Percentiles rank a stretch among this genome's conserved stretches.
phyloP scores from a whole-genome alignment of 1,140 invertebrate species.

The Oppia nitens region DNA sequence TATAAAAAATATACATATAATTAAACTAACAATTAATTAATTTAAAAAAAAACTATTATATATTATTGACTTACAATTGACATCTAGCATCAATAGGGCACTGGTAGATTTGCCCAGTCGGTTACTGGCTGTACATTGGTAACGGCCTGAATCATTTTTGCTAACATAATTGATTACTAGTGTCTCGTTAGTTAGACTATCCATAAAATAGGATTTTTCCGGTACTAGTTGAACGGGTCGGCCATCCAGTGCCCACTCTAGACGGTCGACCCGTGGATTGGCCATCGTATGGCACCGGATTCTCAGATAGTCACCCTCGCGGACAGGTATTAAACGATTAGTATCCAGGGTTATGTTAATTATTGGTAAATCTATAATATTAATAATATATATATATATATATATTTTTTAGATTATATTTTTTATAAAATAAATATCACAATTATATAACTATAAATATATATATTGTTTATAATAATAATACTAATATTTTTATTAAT shows the following conservation, averaged over 20 bases:
- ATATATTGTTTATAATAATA: no score
- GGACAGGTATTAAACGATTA: no score
- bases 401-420: no score
- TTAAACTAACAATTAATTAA: no score
- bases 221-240: not conserved
- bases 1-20: no score
- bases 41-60: no score
- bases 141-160: not conserved
- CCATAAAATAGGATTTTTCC: not conserved
- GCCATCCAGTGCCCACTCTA: not conserved
- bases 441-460: no score
- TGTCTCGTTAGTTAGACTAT: not conserved
- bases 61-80: not conserved
- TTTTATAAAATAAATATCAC: no score
- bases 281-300: not conserved
- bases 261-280: not conserved
- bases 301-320: not conserved
- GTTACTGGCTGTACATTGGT: not conserved
- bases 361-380: no score
- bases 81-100: not conserved
- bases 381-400: no score
- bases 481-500: no score
- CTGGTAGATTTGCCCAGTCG: not conserved
- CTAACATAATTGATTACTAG: not conserved
- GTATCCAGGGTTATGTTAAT: no score